A percentile compares a stretch with the other conserved stretches of the same genome.
Evolutionary conservation across 2,113 vertebrate species (phyloP).

Genomic region (Notarius quadriscutis): DNA sequence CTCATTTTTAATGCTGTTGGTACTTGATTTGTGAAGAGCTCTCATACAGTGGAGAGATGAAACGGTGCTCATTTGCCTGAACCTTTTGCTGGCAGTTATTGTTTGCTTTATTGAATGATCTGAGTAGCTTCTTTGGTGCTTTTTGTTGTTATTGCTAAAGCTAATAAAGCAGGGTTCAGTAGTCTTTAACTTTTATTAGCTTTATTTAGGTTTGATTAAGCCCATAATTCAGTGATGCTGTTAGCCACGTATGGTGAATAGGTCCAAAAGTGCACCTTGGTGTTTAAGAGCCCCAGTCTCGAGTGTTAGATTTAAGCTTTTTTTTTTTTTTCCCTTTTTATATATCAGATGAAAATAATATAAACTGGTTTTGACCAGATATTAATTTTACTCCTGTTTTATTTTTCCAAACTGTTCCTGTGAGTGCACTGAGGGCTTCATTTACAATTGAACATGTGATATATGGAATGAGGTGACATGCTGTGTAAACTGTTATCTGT

Average conservation of each 20-base stretch:
- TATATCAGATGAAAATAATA: background rate
- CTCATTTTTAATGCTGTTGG: constrained; percentile 24
- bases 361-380: background rate
- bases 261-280: background rate
- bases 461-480: background rate
- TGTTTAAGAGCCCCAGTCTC: background rate
- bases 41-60: background rate
- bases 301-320: background rate
- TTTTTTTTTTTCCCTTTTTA: background rate
- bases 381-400: background rate
- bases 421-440: background rate
- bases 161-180: background rate
- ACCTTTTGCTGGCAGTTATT: background rate
- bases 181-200: background rate
- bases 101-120: background rate
- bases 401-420: background rate
- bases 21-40: constrained; percentile 24
- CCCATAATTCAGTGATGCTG: background rate
- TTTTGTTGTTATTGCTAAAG: background rate
- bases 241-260: background rate
- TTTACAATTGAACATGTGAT: background rate
- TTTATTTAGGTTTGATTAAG: background rate
- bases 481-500: background rate
- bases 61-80: background rate
- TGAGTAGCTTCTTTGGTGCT: background rate